Evolutionary conservation across 2,797 vertebrate species (phyloP).

Genomic region (Tachyglossus aculeatus): DNA sequence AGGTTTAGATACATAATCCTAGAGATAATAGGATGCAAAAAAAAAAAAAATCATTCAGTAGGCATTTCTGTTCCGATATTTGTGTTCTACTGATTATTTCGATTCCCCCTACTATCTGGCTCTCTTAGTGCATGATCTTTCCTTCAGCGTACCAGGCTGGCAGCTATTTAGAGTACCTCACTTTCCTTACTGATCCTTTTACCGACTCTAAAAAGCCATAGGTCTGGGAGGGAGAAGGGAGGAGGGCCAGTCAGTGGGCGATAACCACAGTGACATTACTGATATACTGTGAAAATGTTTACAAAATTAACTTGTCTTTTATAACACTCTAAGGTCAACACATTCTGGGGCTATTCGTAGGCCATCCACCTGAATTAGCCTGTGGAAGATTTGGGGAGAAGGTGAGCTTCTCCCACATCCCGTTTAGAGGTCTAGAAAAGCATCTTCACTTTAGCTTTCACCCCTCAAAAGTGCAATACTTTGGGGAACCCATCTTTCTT

Average conservation of each 20-base stretch:
- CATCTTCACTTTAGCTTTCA: not conserved
- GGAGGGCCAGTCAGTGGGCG: conserved; percentile 19
- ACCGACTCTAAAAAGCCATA: conserved; percentile 79
- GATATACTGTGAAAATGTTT: conserved; percentile 74
- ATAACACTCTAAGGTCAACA: conserved; percentile 15
- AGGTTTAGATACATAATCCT: conserved; percentile 77
- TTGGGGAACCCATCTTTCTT: conserved; percentile 42
- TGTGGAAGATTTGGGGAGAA: conserved; percentile 32
- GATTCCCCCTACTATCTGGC: not conserved
- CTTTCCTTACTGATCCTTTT: conserved; percentile 50
- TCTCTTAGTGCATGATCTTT: conserved; percentile 63
- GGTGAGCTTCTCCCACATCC: conserved; percentile 2
- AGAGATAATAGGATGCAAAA: conserved; percentile 82
- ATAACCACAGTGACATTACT: conserved; percentile 45
- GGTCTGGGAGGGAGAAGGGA: conserved; percentile 67
- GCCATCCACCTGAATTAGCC: conserved; percentile 25
- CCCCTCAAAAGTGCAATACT: conserved; percentile 24
- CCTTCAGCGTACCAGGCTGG: conserved; percentile 65
- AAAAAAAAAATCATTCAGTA: conserved; percentile 63
- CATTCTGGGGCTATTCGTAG: conserved; percentile 10
- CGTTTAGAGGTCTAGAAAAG: not conserved
- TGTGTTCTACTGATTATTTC: conserved; percentile 36
- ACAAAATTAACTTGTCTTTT: conserved; percentile 50
- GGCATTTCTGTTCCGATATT: conserved; percentile 62
- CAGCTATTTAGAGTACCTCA: conserved; percentile 68